These are phyloP conservation scores for Platypus cylindrus DNA, from an alignment of 2,888 invertebrate genomes.

Conservation along the genomic window DNA sequence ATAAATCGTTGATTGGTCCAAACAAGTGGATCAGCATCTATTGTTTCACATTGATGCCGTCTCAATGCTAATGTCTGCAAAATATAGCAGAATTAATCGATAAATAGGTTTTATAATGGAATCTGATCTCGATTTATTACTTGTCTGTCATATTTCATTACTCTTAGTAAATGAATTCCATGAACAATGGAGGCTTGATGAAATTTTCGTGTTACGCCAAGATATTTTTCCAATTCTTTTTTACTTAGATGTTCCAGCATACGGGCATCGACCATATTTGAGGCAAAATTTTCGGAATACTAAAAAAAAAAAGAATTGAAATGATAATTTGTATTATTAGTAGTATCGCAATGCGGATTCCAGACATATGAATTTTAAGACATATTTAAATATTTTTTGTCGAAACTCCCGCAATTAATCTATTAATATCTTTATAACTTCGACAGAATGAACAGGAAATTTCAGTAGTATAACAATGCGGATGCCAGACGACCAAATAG, in stretches of 20 bases:
- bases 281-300: slow-evolving; percentile 79
- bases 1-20: slow-evolving; percentile 94
- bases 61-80: slow-evolving; percentile 69
- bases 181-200: slow-evolving; percentile 91
- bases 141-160: slow-evolving; percentile 87
- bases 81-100: not conserved
- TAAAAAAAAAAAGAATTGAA: slow-evolving; percentile 37
- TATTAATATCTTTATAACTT: too few species aligned
- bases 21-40: slow-evolving; percentile 82
- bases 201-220: slow-evolving; percentile 85
- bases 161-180: slow-evolving; percentile 81
- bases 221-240: slow-evolving; percentile 86
- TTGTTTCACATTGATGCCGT: slow-evolving; percentile 76
- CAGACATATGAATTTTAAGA: too few species aligned
- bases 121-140: too few species aligned
- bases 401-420: too few species aligned
- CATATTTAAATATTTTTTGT: too few species aligned
- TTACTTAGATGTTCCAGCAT: slow-evolving; percentile 87
- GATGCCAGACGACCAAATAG: too few species aligned
- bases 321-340: too few species aligned
- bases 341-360: too few species aligned
- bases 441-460: too few species aligned
- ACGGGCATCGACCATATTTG: slow-evolving; percentile 83
- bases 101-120: too few species aligned
- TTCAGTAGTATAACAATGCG: too few species aligned